phyloP scores from a whole-genome alignment of 2,797 vertebrate species.

The Knipowitschia caucasica region DNA sequence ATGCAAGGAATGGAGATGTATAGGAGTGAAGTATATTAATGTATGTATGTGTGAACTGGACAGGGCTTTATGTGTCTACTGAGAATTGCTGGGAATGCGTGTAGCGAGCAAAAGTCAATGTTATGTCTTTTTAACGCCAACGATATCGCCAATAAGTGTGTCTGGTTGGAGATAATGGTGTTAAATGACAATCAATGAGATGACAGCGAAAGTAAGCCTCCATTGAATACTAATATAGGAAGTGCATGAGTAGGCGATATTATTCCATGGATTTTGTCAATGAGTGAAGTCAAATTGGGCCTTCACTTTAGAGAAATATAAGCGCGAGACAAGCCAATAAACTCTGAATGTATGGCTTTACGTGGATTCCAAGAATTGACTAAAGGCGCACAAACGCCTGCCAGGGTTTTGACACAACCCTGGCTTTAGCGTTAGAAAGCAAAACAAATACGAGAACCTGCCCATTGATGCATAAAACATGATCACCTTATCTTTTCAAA shows the following conservation, averaged over 20 bases:
- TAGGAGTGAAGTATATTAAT: background rate
- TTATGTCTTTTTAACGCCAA: background rate
- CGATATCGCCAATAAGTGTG: background rate
- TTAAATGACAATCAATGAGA: constrained; percentile 3
- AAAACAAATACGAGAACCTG: too few relatives aligned
- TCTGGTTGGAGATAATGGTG: constrained; percentile 8
- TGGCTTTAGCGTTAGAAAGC: background rate
- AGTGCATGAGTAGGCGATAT: background rate
- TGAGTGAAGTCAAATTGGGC: background rate
- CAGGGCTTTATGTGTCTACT: background rate
- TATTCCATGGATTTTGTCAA: background rate
- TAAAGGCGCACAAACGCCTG: constrained; percentile 6
- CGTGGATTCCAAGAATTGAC: background rate
- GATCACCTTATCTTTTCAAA: too few relatives aligned
- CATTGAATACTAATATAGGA: background rate
- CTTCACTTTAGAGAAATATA: constrained; percentile 15
- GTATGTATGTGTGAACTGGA: background rate
- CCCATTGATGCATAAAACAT: too few relatives aligned
- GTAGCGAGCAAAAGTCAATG: background rate
- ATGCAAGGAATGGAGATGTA: constrained; percentile 2
- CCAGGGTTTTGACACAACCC: constrained; percentile 10
- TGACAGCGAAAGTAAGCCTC: background rate
- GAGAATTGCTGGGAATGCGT: background rate
- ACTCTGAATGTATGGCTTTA: constrained; percentile 10
- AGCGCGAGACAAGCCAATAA: constrained; percentile 54